Percentiles rank a stretch among this genome's conserved stretches.
These are phyloP conservation scores for Hestina assimilis DNA, from an alignment of 1,140 invertebrate species.

Conservation along the genomic window DNA sequence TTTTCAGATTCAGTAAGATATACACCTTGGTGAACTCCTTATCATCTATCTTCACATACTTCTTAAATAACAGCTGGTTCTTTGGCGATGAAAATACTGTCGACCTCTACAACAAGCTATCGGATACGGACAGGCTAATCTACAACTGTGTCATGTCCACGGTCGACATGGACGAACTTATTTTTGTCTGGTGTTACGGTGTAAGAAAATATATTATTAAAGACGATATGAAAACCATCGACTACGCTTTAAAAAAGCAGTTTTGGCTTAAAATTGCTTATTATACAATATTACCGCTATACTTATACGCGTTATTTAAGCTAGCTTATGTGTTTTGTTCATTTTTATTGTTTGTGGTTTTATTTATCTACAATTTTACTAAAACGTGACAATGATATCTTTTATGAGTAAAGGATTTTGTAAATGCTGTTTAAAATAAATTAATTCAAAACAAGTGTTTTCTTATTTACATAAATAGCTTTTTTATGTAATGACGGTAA, in stretches of 20 bases:
- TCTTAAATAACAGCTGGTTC: slow-evolving; percentile 19
- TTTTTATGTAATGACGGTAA: too few relatives aligned
- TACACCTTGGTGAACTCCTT: slow-evolving; percentile 25
- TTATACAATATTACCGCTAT: not conserved
- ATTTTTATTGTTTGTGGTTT: too few relatives aligned
- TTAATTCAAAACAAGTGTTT: too few relatives aligned
- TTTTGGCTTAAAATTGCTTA: slow-evolving; percentile 12
- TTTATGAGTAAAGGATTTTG: too few relatives aligned
- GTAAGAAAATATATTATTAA: slow-evolving; percentile 35
- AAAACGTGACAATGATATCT: too few relatives aligned
- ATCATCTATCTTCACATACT: slow-evolving; percentile 13
- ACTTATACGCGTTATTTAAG: not conserved
- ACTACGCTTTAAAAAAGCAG: slow-evolving; percentile 24
- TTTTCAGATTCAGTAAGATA: slow-evolving; percentile 31
- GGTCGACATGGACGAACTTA: slow-evolving; percentile 6
- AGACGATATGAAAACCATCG: slow-evolving; percentile 23
- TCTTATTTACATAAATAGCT: too few relatives aligned
- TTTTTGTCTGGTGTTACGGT: slow-evolving; percentile 25
- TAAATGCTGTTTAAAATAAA: too few relatives aligned
- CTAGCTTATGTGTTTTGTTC: too few relatives aligned
- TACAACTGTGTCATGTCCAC: not conserved
- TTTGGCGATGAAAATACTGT: slow-evolving; percentile 25
- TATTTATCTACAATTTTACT: too few relatives aligned
- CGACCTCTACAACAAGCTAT: not conserved
- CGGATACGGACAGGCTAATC: not conserved